phyloP scores from a whole-genome alignment of 1,140 invertebrate species.

The Paracyclopina nana region DNA sequence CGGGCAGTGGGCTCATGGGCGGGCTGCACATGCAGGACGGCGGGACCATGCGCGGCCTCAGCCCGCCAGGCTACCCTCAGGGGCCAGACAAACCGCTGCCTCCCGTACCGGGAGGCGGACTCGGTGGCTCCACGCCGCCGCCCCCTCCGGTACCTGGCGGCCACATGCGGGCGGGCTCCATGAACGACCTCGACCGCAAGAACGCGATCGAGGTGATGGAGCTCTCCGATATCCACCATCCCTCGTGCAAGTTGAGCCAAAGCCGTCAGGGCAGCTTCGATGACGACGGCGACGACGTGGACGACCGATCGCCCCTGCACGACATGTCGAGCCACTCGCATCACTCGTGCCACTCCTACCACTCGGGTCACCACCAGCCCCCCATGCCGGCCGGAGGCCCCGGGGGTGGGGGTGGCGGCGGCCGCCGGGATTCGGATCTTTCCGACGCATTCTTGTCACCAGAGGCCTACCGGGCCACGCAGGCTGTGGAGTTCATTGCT shows the following conservation, averaged over 20 bases:
- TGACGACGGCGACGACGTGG: constrained; percentile 1
- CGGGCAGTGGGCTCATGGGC: not conserved
- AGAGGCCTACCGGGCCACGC: constrained; percentile 71
- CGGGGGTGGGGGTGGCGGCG: constrained; percentile 29
- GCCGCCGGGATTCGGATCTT: constrained; percentile 45
- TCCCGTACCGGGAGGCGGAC: constrained; percentile 11
- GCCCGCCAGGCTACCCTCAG: constrained; percentile 8
- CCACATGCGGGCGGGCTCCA: constrained; percentile 41
- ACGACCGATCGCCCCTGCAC: constrained; percentile 7
- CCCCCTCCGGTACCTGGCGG: constrained; percentile 49
- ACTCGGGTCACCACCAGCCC: constrained; percentile 12
- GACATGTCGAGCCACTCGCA: constrained; percentile 11
- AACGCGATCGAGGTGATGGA: constrained; percentile 40
- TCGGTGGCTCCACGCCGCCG: constrained; percentile 46
- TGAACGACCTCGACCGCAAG: constrained; percentile 37
- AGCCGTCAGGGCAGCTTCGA: constrained; percentile 28
- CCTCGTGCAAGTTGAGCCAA: constrained; percentile 81
- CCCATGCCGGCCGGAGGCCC: constrained; percentile 29
- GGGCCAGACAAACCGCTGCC: too few species aligned
- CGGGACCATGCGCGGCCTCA: constrained; percentile 13
- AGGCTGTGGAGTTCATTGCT: constrained; percentile 92
- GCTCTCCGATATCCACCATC: constrained; percentile 77
- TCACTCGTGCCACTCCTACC: constrained; percentile 18
- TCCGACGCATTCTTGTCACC: constrained; percentile 72
- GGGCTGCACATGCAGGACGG: not conserved